A percentile compares a stretch with the other conserved stretches of the same genome.
Conservation (phyloP, 2,113 vertebrate genomes). For the Apistogramma diplotaenia region DNA sequence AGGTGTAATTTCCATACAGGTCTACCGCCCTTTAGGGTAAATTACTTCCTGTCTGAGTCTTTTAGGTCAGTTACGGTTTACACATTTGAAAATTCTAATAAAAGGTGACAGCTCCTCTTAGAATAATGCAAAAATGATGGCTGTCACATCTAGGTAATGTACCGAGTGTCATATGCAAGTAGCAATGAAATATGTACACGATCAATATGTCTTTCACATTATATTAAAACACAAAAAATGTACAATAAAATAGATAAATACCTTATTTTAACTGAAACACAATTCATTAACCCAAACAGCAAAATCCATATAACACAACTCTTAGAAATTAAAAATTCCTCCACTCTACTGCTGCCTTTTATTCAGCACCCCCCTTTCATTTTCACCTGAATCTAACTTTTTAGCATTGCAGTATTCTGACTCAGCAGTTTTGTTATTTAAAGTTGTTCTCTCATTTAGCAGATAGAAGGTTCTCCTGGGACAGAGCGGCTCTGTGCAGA, state of each 20-base stretch:
- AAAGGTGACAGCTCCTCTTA: background rate
- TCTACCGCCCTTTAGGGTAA: background rate
- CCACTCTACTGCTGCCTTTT: background rate
- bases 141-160: background rate
- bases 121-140: background rate
- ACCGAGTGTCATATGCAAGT: background rate
- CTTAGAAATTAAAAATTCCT: background rate
- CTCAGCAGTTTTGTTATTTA: background rate
- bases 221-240: too few species aligned
- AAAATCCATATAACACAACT: background rate
- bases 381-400: background rate
- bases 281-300: background rate
- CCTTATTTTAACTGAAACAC: background rate
- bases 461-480: background rate
- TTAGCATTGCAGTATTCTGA: background rate
- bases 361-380: background rate
- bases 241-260: too few species aligned
- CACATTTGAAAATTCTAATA: background rate
- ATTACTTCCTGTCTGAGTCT: background rate
- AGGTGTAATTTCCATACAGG: constrained; percentile 5
- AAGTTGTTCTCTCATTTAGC: background rate
- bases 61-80: background rate
- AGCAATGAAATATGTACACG: background rate
- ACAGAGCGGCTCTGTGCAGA: background rate
- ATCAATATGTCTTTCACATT: background rate